Conservation (phyloP, 1,140 invertebrate genomes). For the Hylaeus volcanicus region DNA sequence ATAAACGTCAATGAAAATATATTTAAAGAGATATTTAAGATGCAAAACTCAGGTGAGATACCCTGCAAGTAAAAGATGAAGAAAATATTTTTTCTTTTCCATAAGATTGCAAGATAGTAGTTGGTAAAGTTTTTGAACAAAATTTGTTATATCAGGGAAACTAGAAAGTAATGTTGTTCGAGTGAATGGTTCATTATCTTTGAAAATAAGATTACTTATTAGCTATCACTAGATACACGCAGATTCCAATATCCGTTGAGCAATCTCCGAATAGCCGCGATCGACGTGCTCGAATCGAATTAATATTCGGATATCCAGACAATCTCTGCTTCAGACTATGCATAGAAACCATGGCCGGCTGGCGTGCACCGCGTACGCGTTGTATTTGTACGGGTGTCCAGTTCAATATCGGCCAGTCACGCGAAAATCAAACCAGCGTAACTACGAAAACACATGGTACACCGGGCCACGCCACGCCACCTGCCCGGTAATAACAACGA, state of each 20-base stretch:
- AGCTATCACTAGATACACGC: neutral
- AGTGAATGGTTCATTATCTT: no score
- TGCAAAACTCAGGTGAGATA: no score
- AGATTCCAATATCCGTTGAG: constrained; percentile 38
- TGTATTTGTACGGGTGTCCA: constrained; percentile 58
- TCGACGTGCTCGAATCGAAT: constrained; percentile 44
- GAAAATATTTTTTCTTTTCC: no score
- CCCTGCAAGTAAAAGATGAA: no score
- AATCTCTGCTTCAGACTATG: constrained; percentile 36
- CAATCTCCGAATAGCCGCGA: constrained; percentile 24
- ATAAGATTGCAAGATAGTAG: no score
- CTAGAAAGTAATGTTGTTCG: no score
- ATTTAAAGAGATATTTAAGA: no score
- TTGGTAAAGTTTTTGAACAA: no score
- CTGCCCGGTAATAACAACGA: constrained; percentile 64
- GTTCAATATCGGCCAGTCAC: constrained; percentile 69
- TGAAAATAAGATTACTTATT: neutral
- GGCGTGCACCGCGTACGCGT: neutral
- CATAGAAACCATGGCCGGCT: constrained; percentile 29
- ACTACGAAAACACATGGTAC: constrained; percentile 67
- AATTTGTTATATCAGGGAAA: no score
- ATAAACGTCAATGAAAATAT: no score
- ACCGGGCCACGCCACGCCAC: constrained; percentile 57
- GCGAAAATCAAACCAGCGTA: constrained; percentile 74
- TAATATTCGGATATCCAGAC: constrained; percentile 50